Evolutionary conservation across 2,888 invertebrate genomes (phyloP), one percentile per base, ranked within the genome.

Genomic region (Molanna angustata): DNA sequence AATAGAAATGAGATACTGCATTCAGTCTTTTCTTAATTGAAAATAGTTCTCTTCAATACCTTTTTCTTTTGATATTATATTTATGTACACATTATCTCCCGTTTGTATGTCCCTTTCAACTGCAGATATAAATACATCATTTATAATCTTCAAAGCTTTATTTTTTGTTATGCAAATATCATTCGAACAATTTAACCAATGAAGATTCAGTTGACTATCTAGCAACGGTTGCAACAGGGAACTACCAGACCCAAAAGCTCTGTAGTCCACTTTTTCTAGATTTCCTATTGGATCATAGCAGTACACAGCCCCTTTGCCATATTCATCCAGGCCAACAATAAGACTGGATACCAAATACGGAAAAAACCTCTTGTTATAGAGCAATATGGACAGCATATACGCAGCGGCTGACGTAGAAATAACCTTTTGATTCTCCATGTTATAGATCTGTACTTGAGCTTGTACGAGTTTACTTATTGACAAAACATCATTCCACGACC

Each of bases 221-320:
- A 99, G 80, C 18, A 99, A 80, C 0, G 99, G 97, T 68, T 96
- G 96, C 57, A 99, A 75, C 64, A 97, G 75, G 3, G 3, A 9
- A 3, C 13, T 3, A n/a, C 41, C 41, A 1, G 94, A 90, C 19
- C 99, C 99, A 1, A 90, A 90, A 11, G 96, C 95, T 60, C 88
- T 83, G 69, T 88, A 98, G 7, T 78, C 83, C 1, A 87, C 82
- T 53, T 86, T 81, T 69, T 96, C 96, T 64, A 90, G 91, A 65
- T 95, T 94, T 0, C 99, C 99, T 60, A 99, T 90, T 0, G 98
- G 97, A 71, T 99, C 99, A 69, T 96, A 99, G 65, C 90, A 91
- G 74, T 88, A 99, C 7, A 98, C 89, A 62, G 89, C 89, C 6
- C 99, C 99, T 67, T 91, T 90, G 2, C 96, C 98, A 57, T 95